Conservation (phyloP, 2,113 vertebrate species). For the Edolisoma coerulescens region DNA sequence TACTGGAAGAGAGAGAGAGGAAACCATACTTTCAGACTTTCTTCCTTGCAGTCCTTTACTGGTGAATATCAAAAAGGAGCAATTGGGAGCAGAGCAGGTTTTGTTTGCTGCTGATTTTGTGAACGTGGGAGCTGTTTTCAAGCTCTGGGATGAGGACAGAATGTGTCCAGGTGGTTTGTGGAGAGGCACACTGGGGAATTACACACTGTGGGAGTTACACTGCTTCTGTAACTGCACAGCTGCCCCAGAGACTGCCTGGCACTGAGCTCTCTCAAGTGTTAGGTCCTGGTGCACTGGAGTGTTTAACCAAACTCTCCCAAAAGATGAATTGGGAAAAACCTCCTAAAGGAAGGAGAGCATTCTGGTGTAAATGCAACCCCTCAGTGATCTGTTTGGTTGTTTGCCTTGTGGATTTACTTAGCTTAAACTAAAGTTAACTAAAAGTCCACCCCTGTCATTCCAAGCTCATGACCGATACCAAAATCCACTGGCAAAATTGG, state of each 20-base stretch:
- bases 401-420: neutral
- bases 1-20: neutral
- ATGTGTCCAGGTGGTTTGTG: neutral
- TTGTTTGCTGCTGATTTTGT: neutral
- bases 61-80: neutral
- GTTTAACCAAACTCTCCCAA: neutral
- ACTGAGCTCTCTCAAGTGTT: neutral
- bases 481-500: neutral
- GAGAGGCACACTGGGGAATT: neutral
- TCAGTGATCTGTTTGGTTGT: neutral
- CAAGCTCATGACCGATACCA: neutral
- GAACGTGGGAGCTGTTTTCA: neutral
- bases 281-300: neutral
- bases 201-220: no score
- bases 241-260: neutral
- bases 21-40: neutral
- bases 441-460: neutral
- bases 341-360: neutral
- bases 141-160: neutral
- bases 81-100: neutral
- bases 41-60: neutral
- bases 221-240: neutral
- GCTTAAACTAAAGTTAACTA: neutral
- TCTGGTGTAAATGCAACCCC: neutral
- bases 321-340: neutral